A percentile compares a stretch with the other conserved stretches of the same genome.
Evolutionary conservation across 2,797 vertebrate genomes (phyloP).

Genomic region (Sparidentex hasta): DNA sequence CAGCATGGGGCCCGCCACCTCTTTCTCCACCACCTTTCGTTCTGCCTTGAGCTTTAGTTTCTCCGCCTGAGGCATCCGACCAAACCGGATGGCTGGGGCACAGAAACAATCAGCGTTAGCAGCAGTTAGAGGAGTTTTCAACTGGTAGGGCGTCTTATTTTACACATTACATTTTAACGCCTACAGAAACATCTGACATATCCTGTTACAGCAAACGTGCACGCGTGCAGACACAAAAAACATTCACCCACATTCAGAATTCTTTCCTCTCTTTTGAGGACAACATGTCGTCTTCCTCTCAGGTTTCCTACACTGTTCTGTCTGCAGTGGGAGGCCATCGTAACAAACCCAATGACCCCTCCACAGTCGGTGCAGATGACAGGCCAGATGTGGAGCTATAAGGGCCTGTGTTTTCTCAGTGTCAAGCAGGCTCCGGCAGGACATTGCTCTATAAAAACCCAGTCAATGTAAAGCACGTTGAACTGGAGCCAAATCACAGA

Average conservation of each 20-base stretch:
- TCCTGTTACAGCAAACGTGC: constrained; percentile 7
- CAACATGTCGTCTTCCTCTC: constrained; percentile 58
- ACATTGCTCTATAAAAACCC: constrained; percentile 49
- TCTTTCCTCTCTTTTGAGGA: constrained; percentile 42
- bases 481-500: constrained; percentile 41
- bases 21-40: constrained; percentile 88
- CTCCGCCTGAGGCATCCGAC: constrained; percentile 95
- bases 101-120: constrained; percentile 17
- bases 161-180: background rate
- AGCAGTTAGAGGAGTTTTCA: background rate
- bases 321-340: constrained; percentile 56
- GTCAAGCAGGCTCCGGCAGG: constrained; percentile 38
- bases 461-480: constrained; percentile 48
- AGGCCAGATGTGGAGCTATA: constrained; percentile 69
- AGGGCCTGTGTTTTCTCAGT: constrained; percentile 55
- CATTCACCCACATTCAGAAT: constrained; percentile 28
- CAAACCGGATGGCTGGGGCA: constrained; percentile 93
- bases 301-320: constrained; percentile 54
- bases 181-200: constrained; percentile 3
- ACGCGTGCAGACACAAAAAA: constrained; percentile 3
- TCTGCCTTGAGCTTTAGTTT: constrained; percentile 94
- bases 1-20: constrained; percentile 81
- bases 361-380: constrained; percentile 54
- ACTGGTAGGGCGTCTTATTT: background rate
- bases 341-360: constrained; percentile 70